Conservation (phyloP, 2,888 invertebrate species). For the Julus scanicus region DNA sequence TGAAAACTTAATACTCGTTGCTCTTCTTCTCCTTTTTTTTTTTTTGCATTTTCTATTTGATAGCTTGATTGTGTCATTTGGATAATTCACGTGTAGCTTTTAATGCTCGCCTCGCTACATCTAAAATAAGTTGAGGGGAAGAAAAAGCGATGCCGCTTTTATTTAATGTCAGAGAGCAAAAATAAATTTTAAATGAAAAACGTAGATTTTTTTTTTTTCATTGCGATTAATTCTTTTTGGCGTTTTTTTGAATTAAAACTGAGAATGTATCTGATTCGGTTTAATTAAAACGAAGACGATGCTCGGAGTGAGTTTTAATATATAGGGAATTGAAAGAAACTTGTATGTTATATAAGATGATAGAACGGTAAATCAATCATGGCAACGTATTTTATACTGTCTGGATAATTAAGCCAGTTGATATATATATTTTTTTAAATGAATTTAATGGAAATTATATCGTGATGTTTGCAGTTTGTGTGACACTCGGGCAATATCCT, state of each 20-base stretch:
- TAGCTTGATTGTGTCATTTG: neutral
- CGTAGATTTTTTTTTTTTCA: neutral
- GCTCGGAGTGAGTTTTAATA: neutral
- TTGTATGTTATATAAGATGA: neutral
- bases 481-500: too few species aligned
- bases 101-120: conserved; percentile 23
- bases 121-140: neutral
- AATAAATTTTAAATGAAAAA: conserved; percentile 37
- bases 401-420: neutral
- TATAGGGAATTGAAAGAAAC: neutral
- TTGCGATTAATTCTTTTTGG: neutral
- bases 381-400: neutral
- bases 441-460: too few species aligned
- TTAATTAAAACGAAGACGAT: neutral
- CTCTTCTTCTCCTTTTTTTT: neutral
- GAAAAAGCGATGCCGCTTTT: conserved; percentile 18
- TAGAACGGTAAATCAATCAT: neutral
- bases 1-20: neutral
- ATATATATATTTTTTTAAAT: neutral
- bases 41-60: neutral
- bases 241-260: conserved; percentile 37
- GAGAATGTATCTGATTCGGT: neutral
- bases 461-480: too few species aligned
- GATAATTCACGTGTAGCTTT: conserved; percentile 22
- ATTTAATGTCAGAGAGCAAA: conserved; percentile 36